Evolutionary conservation across 2,888 invertebrate genomes (phyloP).

Genomic region (Neoitamus cyanurus): DNA sequence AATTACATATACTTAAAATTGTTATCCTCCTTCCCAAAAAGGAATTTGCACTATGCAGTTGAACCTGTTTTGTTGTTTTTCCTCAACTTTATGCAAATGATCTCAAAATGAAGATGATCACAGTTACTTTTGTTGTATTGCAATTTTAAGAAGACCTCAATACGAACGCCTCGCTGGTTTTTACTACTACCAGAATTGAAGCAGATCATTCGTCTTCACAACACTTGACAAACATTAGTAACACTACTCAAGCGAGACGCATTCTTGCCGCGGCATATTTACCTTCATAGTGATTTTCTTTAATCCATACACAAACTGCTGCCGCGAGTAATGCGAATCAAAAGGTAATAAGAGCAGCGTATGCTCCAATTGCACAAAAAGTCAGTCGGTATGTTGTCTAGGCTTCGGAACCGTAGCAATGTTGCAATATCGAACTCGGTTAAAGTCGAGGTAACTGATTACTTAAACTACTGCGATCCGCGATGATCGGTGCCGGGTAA

Average conservation of each 20-base stretch:
- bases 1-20: neutral
- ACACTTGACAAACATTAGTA: neutral
- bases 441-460: neutral
- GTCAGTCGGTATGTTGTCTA: neutral
- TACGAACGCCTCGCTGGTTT: neutral
- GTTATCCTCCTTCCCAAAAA: neutral
- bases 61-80: neutral
- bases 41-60: neutral
- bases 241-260: neutral
- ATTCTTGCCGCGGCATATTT: neutral
- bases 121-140: neutral
- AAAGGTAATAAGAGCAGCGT: constrained; percentile 14
- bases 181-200: neutral
- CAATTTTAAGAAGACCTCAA: neutral
- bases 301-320: constrained; percentile 15
- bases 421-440: neutral
- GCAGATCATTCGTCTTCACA: neutral
- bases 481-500: neutral
- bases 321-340: neutral
- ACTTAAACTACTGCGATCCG: neutral
- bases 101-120: neutral
- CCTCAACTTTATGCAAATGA: neutral
- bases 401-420: neutral
- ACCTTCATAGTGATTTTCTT: constrained; percentile 32
- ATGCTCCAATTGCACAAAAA: constrained; percentile 21